Percentiles rank a stretch among this genome's conserved stretches.
phyloP scores from a whole-genome alignment of 2,797 vertebrate genomes.

The Babyrousa celebensis region DNA sequence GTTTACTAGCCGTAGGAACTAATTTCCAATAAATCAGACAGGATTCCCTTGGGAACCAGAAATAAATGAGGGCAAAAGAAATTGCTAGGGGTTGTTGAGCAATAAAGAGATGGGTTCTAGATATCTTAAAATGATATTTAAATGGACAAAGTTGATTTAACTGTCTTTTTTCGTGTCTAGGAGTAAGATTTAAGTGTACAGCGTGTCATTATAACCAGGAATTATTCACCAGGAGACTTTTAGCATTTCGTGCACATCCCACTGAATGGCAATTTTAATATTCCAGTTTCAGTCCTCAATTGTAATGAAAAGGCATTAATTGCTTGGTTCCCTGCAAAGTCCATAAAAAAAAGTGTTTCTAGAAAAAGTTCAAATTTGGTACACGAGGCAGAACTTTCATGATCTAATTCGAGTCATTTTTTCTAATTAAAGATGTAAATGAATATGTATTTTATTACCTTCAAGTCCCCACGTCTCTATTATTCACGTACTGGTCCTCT shows the following conservation, averaged over 20 bases:
- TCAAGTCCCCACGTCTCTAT: background rate
- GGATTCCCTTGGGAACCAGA: conserved; percentile 89
- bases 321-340: conserved; percentile 81
- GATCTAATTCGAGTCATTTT: conserved; percentile 59
- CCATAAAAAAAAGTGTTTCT: conserved; percentile 85
- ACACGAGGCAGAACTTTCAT: conserved; percentile 76
- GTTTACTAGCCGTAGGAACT: conserved; percentile 90
- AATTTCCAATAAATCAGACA: conserved; percentile 92
- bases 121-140: conserved; percentile 92
- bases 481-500: too few species aligned
- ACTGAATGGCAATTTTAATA: conserved; percentile 89
- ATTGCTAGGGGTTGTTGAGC: conserved; percentile 91
- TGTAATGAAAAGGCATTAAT: conserved; percentile 86
- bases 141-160: conserved; percentile 92
- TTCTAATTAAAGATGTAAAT: conserved; percentile 70
- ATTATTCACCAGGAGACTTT: conserved; percentile 90
- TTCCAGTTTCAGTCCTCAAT: conserved; percentile 86
- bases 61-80: conserved; percentile 92
- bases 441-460: conserved; percentile 46
- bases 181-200: conserved; percentile 90
- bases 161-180: conserved; percentile 89
- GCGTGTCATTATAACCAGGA: conserved; percentile 90
- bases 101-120: conserved; percentile 90
- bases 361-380: conserved; percentile 85
- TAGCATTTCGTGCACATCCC: conserved; percentile 87